Evolutionary conservation across 2,888 invertebrate genomes (phyloP), one percentile per base, ranked within the genome.

Genomic region (Drosophila anceps): DNA sequence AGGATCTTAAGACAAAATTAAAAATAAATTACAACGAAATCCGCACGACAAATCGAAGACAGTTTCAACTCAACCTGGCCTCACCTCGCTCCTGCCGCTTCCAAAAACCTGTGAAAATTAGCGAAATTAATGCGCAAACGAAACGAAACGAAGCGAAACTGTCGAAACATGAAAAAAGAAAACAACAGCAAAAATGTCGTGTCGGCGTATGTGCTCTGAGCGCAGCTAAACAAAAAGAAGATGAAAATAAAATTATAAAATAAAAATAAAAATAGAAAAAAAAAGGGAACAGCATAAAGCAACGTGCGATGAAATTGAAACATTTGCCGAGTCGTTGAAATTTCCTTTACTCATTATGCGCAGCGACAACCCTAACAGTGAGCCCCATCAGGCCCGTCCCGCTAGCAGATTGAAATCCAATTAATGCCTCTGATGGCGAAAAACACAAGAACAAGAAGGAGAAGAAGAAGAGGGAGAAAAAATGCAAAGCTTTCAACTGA

Each of bases 1-100:
- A 65, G 62, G 65, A 71, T 76, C 79, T 74, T 73, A 82, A 76
- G 88, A 50, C 50, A 46, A 84, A 84, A 84, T 84, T 87, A 87
- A 84, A 84, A 84, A 87, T 79, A 84, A 84, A 84, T 84, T 87
- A 84, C 82, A 70, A 54, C 72, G 73, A 84, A 87, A 84, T 80
- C 85, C 77, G 68, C 54, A 67, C 76, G 72, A 67, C 70, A 81
- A 81, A 84, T 86, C 86, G 86, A 86, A 84, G 73, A 54, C 65
- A 58, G 18, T 58, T 20, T 10, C 50, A n/a, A 4, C 37, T 7
- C 35, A 2, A n/a, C 24, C 24, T 6, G 24, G 5, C 9, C 51
- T 24, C 53, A 0, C 1, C 50, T 13, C 24, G 24, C 27, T 3
- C 3, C 10, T 9, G 13, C 43, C 18, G 6, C 15, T 13, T 39